phyloP scores from a whole-genome alignment of 2,797 vertebrate genomes.

The Lutjanus argentimaculatus region DNA sequence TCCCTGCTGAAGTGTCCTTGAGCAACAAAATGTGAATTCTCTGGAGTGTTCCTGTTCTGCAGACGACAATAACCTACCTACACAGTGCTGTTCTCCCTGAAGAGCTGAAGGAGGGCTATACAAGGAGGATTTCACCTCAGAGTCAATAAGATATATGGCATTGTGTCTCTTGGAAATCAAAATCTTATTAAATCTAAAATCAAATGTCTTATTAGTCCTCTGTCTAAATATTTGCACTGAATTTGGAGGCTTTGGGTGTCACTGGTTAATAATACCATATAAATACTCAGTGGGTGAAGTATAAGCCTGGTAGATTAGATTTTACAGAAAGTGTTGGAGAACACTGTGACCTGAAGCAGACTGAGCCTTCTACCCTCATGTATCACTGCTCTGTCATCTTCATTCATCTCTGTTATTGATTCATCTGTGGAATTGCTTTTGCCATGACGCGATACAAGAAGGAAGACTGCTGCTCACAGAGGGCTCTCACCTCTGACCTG shows the following conservation, averaged over 20 bases:
- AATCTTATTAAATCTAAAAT: background rate
- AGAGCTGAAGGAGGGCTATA: constrained; percentile 1
- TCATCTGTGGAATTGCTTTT: constrained; percentile 75
- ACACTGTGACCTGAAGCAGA: constrained; percentile 38
- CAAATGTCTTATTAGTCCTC: background rate
- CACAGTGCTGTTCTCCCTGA: background rate
- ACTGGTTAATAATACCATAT: background rate
- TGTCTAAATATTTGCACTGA: background rate
- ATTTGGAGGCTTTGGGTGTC: constrained; percentile 7
- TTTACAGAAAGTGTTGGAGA: constrained; percentile 36
- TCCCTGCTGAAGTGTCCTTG: constrained; percentile 34
- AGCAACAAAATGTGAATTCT: background rate
- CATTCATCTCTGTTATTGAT: constrained; percentile 77
- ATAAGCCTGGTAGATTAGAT: constrained; percentile 25
- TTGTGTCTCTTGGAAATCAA: background rate
- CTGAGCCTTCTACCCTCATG: constrained; percentile 43
- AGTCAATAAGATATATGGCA: background rate
- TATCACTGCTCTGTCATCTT: constrained; percentile 60
- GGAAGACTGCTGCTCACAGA: constrained; percentile 41
- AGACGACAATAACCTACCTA: constrained; percentile 16
- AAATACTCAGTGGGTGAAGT: background rate
- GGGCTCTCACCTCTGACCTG: constrained; percentile 65
- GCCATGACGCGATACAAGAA: constrained; percentile 61
- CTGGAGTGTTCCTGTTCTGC: background rate
- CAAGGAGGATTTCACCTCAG: constrained; percentile 15